Evolutionary conservation across 2,113 vertebrate genomes (phyloP).

Genomic region (Vicugna pacos): DNA sequence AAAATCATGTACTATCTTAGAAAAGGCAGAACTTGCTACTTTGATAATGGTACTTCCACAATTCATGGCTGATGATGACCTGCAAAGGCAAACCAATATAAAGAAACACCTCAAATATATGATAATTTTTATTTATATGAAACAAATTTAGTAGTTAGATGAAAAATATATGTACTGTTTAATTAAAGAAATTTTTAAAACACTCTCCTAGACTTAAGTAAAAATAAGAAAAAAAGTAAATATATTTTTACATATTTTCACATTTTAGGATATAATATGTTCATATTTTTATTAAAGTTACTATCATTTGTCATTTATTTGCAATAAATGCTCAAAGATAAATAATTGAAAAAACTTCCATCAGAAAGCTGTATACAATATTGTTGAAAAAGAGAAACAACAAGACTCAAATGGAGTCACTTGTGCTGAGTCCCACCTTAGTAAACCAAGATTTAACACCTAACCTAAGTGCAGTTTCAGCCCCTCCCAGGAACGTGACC

Average conservation of each 20-base stretch:
- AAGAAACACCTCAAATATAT: not conserved
- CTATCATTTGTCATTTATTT: not conserved
- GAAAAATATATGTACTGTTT: not conserved
- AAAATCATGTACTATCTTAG: not conserved
- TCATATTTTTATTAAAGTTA: not conserved
- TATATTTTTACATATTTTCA: not conserved
- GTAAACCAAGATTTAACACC: not conserved
- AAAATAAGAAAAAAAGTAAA: not conserved
- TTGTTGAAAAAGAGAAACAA: not conserved
- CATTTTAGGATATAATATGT: not conserved
- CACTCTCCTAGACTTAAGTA: not conserved
- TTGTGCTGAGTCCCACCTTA: not conserved
- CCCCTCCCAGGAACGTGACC: not conserved
- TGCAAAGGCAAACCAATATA: not conserved
- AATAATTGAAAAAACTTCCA: not conserved
- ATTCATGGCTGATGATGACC: not conserved
- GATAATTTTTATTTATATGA: not conserved
- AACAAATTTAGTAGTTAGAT: not conserved
- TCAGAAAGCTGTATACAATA: not conserved
- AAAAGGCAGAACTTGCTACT: not conserved
- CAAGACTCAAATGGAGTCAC: not conserved
- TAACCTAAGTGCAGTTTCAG: not conserved
- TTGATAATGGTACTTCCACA: not conserved
- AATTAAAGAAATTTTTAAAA: not conserved
- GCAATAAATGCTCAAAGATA: not conserved